Base-by-base conservation (phyloP, 2,888 invertebrate genomes). In the Drosophila mulleri region DNA sequence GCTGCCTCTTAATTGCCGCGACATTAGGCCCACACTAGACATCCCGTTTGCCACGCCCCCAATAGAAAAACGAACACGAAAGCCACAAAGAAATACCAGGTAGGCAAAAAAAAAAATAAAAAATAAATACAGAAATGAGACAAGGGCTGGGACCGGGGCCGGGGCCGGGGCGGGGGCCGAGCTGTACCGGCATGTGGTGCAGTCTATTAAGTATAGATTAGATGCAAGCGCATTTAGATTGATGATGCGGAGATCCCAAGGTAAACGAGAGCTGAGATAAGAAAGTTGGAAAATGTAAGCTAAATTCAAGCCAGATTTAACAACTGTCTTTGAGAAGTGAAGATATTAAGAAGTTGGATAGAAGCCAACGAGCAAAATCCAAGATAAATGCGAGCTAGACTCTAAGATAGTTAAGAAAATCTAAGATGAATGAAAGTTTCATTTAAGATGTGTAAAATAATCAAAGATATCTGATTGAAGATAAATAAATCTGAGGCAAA, bases 1-100 rank as follows among this genome's bases (percentile, higher is more conserved):
- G 68, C 44, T 68, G 76, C 48, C 62, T 60, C 70, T 75, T 77
- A 79, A 77, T 77, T 75, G 80, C 79, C 37, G 57, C 66, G 60
- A 77, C 75, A 77, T 77, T 77, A 79, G 45, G 77, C 58, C 72
- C 67, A 67, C 74, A 61, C 56, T 45, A n/a, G 8, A n/a, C 29
- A 41, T 8, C 23, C 63, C 37, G 32, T 41, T 41, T 12, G 72
- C 61, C 74, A 65, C 72, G 53, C 72, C 72, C 53, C 48, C 53
- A 5, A 26, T 26, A 26, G 26, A 26, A 47, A 48, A 16, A 26
- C 1, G 3, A 26, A 26, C 26, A 26, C 26, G 26, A 26, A 26
- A 26, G 5, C 26, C 26, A 26, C 4, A 3, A 26, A 2, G 8
- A 16, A 23, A 45, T n/a, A n/a, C 16, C 2, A 42, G 14, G 16